Conservation (phyloP, 2,113 vertebrate genomes). For the Rallus limicola region DNA sequence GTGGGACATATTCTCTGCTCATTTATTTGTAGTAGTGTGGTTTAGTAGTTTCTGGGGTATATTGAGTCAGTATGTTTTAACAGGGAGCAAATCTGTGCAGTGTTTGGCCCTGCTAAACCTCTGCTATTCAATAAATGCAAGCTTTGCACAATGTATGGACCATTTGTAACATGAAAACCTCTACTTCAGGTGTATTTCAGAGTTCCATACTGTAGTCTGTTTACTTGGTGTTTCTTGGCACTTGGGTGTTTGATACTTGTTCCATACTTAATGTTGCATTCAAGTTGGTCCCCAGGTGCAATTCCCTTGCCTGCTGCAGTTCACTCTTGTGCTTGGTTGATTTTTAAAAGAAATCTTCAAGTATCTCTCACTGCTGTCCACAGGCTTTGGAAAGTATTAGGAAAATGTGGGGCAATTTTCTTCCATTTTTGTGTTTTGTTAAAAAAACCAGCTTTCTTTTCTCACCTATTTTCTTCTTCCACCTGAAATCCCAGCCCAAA, state of each 20-base stretch:
- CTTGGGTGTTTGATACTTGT: background rate
- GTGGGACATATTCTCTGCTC: background rate
- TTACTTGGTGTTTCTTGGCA: background rate
- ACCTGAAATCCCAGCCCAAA: background rate
- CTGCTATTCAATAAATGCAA: background rate
- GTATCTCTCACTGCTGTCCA: background rate
- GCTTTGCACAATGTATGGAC: background rate
- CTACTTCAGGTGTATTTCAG: background rate
- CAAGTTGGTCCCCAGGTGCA: too few species aligned
- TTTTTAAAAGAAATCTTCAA: background rate
- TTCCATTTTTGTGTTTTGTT: background rate
- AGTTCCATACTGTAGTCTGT: background rate
- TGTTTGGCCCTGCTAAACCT: background rate
- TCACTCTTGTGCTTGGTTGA: background rate
- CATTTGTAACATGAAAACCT: background rate
- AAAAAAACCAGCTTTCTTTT: background rate
- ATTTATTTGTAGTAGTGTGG: background rate
- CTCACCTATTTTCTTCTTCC: background rate
- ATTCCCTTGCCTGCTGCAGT: background rate
- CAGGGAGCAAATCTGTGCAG: background rate
- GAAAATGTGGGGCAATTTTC: background rate
- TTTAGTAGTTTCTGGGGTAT: background rate
- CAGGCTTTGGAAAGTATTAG: background rate
- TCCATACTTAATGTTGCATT: background rate
- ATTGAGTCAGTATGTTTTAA: background rate